These are phyloP conservation scores for Drepanosiphum platanoidis DNA, from an alignment of 2,888 invertebrate genomes.

Conservation along the genomic window DNA sequence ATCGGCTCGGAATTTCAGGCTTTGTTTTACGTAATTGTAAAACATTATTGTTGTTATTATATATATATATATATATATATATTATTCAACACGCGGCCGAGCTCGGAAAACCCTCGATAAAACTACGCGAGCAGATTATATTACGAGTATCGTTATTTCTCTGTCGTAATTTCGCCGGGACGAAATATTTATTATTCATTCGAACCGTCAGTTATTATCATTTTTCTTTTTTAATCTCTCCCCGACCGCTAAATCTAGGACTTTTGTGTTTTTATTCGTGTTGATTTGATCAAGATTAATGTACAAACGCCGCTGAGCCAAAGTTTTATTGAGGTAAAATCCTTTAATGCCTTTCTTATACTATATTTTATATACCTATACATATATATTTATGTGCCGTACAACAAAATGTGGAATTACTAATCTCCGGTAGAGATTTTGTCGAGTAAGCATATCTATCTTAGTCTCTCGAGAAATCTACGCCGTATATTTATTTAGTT, in stretches of 20 bases:
- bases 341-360: not conserved
- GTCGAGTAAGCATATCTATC: conserved; percentile 10
- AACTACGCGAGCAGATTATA: not conserved
- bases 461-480: conserved; percentile 1
- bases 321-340: conserved; percentile 16
- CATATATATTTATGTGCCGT: not conserved
- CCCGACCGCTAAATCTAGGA: not conserved
- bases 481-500: conserved; percentile 10
- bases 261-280: not conserved
- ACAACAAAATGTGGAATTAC: not conserved
- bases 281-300: not conserved
- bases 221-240: not conserved
- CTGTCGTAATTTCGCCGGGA: not conserved
- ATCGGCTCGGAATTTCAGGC: conserved; percentile 25
- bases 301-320: not conserved
- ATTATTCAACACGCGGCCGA: no score
- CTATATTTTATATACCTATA: no score
- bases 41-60: not conserved
- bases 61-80: not conserved
- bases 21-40: conserved; percentile 32
- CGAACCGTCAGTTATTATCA: not conserved
- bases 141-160: not conserved
- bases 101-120: not conserved
- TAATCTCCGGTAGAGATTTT: conserved; percentile 3
- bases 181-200: not conserved